A percentile compares a stretch with the other conserved stretches of the same genome.
Evolutionary conservation across 2,797 vertebrate genomes (phyloP).

Genomic region (Ciconia nigra): DNA sequence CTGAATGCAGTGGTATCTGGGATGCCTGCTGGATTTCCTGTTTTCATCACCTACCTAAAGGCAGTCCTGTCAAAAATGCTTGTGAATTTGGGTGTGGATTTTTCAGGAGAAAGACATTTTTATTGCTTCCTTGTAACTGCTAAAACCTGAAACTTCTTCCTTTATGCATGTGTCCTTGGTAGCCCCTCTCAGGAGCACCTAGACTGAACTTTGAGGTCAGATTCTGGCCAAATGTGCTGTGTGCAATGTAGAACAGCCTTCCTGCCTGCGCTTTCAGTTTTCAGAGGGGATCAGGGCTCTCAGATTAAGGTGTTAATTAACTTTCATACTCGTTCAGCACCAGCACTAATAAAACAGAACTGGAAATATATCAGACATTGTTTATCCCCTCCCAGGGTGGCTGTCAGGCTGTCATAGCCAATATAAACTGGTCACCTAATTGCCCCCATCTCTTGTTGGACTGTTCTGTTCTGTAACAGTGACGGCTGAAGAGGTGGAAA

Average conservation of each 20-base stretch:
- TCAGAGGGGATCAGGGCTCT: not conserved
- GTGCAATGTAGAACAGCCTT: not conserved
- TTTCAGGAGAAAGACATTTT: not conserved
- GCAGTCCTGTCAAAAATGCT: not conserved
- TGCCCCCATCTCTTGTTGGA: not conserved
- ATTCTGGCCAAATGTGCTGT: not conserved
- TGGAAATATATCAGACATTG: not conserved
- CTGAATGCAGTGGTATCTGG: not conserved
- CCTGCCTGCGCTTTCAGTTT: not conserved
- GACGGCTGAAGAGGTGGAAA: not conserved
- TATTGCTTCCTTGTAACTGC: not conserved
- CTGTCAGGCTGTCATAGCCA: not conserved
- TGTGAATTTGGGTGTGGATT: not conserved
- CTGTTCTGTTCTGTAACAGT: fast-evolving
- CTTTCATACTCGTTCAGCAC: not conserved
- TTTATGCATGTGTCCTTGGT: not conserved
- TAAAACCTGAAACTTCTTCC: not conserved
- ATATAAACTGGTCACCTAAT: not conserved
- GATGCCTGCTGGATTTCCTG: not conserved
- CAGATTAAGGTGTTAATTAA: not conserved
- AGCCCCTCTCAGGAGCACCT: not conserved
- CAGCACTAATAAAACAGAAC: not conserved
- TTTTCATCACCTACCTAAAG: not conserved
- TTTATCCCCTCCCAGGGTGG: not conserved
- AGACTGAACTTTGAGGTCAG: not conserved